These are phyloP conservation scores for Stegophylla sp. DNA, from an alignment of 2,888 invertebrate species.

Conservation along the genomic window DNA sequence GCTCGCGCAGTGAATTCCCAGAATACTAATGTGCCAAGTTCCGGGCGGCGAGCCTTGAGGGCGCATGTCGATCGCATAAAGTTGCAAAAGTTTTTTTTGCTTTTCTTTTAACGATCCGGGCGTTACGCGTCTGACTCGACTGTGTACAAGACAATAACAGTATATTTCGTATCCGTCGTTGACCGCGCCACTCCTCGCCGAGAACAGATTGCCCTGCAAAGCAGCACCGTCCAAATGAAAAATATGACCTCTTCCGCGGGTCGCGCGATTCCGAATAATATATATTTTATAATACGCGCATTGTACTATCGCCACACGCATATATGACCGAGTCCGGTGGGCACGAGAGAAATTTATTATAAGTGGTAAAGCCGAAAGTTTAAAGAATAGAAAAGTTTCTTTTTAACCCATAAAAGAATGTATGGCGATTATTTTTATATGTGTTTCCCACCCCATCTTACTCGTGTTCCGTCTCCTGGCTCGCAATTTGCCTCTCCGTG, in stretches of 20 bases:
- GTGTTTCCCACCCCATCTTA: background rate
- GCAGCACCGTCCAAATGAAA: background rate
- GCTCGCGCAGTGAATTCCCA: background rate
- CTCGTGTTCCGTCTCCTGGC: background rate
- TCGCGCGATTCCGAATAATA: conserved; percentile 20
- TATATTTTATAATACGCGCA: conserved; percentile 30
- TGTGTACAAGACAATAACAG: conserved; percentile 38
- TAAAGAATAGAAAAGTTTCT: conserved; percentile 56
- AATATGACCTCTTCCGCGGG: conserved; percentile 28
- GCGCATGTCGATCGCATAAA: conserved; percentile 44
- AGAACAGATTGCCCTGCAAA: conserved; percentile 24
- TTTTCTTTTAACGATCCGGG: conserved; percentile 44
- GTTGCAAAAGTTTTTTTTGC: conserved; percentile 21
- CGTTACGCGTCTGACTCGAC: conserved; percentile 24
- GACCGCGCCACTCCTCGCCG: conserved; percentile 5
- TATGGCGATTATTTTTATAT: conserved; percentile 56
- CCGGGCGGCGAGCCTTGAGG: background rate
- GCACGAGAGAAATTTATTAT: conserved; percentile 37
- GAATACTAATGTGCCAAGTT: conserved; percentile 41
- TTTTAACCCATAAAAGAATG: conserved; percentile 54
- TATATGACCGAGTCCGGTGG: conserved; percentile 23
- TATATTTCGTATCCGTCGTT: conserved; percentile 38
- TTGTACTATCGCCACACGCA: background rate
- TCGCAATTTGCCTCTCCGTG: background rate
- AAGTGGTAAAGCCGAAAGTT: conserved; percentile 56